phyloP scores from a whole-genome alignment of 2,113 vertebrate genomes.

The Alces alces region DNA sequence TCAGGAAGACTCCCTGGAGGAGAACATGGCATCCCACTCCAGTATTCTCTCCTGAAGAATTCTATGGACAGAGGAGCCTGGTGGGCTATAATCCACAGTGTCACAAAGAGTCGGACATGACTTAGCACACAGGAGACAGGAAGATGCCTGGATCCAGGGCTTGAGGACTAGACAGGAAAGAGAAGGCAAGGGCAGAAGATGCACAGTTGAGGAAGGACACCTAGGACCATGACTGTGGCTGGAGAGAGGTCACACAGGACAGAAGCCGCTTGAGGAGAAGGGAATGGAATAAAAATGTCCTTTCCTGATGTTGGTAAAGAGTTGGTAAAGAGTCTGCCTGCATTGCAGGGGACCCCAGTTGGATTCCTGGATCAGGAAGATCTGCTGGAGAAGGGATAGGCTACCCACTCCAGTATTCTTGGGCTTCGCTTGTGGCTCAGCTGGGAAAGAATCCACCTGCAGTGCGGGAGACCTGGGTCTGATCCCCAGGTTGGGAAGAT shows the following conservation, averaged over 20 bases:
- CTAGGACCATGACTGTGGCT: not conserved
- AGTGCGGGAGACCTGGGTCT: rapidly evolving
- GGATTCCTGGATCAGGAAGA: not conserved
- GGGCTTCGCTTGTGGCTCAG: not conserved
- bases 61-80: not conserved
- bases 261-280: not conserved
- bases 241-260: not conserved
- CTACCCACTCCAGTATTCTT: not conserved
- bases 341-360: not conserved
- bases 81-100: not conserved
- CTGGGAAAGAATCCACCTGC: not conserved
- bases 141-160: not conserved
- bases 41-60: not conserved
- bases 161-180: not conserved
- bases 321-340: rapidly evolving
- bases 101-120: rapidly evolving
- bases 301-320: not conserved
- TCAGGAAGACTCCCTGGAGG: not conserved
- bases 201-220: not conserved
- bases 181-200: not conserved
- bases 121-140: not conserved
- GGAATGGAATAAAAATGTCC: not conserved
- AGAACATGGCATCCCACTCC: not conserved
- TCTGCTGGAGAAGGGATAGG: rapidly evolving
- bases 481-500: not conserved